Base-by-base conservation (phyloP, 2,113 vertebrate genomes). In the Petaurus breviceps region DNA sequence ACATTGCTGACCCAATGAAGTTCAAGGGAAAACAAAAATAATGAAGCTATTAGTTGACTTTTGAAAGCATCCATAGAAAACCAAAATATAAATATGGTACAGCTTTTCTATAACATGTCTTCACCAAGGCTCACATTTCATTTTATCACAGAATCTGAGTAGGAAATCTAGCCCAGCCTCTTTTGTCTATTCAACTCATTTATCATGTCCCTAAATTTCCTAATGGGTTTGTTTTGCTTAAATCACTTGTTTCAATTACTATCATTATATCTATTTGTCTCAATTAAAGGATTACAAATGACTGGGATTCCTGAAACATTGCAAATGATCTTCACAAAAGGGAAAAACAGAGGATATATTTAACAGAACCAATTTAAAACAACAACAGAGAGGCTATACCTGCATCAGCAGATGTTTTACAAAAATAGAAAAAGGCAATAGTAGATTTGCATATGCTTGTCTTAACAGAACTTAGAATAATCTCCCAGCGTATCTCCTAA, bases 1-100 rank as follows among this genome's bases (percentile, higher is more conserved):
- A 97, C 99, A 99, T 99, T 99, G 99, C 99, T 99, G 91, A 1
- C n/a, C 61, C 31, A 91, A 3, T 2, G 26, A 26, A 9, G 19
- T 22, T 23, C 54, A 96, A 54, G 31, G 46, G 52, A 90, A 92
- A 84, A 94, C 94, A 91, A 77, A 53, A 94, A 91, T 93, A 94
- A 94, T 77, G 92, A 28, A 89, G 22, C n/a, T 54, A n/a, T n/a
- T 77, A 51, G 52, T 50, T 61, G 49, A 51, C 25, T 51, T 51
- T 28, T 90, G 16, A 84, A 84, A 84, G 37, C 49, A 49, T 31
- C 25, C 47, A 93, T 14, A 91, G 92, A 95, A 96, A 97, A 95
- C n/a, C 93, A 97, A 54, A 96, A 3, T 51, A 95, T 90, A 96
- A 47, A 92, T 12, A 91, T 26, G 22, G n/a, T 96, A 43, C 57